These are phyloP conservation scores for Aleiodes alternator DNA, from an alignment of 2,888 invertebrate genomes.

Conservation along the genomic window DNA sequence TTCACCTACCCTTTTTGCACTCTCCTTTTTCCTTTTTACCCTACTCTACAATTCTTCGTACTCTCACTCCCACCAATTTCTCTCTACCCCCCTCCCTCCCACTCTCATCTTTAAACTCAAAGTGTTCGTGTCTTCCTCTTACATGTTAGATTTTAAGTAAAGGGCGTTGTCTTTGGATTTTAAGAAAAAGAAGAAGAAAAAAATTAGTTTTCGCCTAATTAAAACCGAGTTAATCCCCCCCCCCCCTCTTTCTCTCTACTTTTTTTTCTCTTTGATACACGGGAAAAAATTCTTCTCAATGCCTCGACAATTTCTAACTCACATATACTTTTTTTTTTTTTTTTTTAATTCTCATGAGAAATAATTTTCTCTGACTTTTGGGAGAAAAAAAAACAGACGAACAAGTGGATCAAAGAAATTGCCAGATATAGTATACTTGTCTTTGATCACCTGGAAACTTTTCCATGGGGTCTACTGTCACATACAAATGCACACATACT, in stretches of 20 bases:
- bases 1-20: conserved; percentile 9
- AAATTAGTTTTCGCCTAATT: conserved; percentile 20
- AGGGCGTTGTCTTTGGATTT: conserved; percentile 33
- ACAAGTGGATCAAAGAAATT: conserved; percentile 46
- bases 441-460: conserved; percentile 49
- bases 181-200: too few relatives aligned
- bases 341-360: neutral
- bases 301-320: too few relatives aligned
- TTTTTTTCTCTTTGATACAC: too few relatives aligned
- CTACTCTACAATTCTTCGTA: conserved; percentile 28
- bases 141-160: conserved; percentile 30
- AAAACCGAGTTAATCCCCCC: neutral
- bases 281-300: too few relatives aligned
- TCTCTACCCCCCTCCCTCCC: neutral
- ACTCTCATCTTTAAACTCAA: conserved; percentile 36
- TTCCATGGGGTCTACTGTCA: neutral
- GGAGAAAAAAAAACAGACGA: neutral
- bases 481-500: too few relatives aligned
- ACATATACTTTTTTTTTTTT: too few relatives aligned
- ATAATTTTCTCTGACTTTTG: neutral
- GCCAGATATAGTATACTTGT: conserved; percentile 36
- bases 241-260: too few relatives aligned
- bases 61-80: conserved; percentile 32
- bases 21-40: conserved; percentile 16
- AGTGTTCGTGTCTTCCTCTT: neutral